Base-by-base conservation (phyloP, 2,888 invertebrate genomes). In the Nymphalis c-album region DNA sequence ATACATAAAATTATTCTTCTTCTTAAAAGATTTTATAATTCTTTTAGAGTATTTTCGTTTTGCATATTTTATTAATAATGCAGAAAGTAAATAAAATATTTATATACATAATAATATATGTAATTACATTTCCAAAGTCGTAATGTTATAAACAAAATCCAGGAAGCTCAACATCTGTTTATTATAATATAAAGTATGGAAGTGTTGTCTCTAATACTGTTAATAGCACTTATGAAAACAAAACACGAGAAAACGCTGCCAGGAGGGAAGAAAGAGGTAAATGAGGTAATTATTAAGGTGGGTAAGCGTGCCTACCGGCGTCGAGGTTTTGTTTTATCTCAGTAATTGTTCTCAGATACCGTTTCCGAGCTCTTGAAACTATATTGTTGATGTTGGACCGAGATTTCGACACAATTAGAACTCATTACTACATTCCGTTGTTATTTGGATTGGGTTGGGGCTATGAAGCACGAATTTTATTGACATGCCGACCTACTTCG, bases 201-300 rank as follows among this genome's bases (percentile, higher is more conserved):
- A 20, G 51, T 22, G 51, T 51, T 10, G 1, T 51, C 16, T 17
- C 53, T 57, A 57, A 35, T 57, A 18, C 57, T 40, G 57, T 57
- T 57, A 57, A 57, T 40, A 57, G 35, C 40, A 18, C 40, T 57
- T 57, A 40, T 7, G 57, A 40, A 53, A 40, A 57, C 57, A 57
- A 57, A 57, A 57, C 57, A 40, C 31, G n/a, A 26, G 31, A 55
- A 55, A 26, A 55, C 17, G 17, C 8, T 57, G 35, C 40, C 13
- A 57, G 26, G 40, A 18, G 57, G 7, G 40, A 57, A 8, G 35
- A 26, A 35, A 57, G 18, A 40, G 40, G 40, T 55, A 55, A 55
- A 55, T 55, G 31, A 35, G 55, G 31, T 40, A 40, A 40, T 57
- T 57, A 40, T 35, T 40, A 40, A 57, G 57, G 40, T n/a, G 7